A percentile compares a stretch with the other conserved stretches of the same genome.
These are phyloP conservation scores for Scomber japonicus DNA, from an alignment of 2,113 vertebrate species.

Conservation along the genomic window DNA sequence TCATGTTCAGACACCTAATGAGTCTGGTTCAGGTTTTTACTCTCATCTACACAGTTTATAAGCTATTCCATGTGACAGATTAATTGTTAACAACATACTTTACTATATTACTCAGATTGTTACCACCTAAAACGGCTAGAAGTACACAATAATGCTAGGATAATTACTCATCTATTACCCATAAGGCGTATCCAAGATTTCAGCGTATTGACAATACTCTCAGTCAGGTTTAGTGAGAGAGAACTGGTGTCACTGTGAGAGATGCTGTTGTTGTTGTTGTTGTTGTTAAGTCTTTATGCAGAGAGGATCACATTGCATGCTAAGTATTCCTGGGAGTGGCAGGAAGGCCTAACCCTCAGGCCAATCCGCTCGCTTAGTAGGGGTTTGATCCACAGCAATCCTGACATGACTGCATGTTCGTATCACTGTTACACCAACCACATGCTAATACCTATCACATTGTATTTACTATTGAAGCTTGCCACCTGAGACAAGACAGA, in stretches of 20 bases:
- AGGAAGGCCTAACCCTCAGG: constrained; percentile 17
- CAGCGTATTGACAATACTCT: background rate
- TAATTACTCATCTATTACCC: too few species aligned
- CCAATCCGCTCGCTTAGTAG: background rate
- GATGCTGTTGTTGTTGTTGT: constrained; percentile 12
- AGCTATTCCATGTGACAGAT: background rate
- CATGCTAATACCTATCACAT: constrained; percentile 32
- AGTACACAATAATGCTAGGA: background rate
- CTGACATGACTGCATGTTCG: constrained; percentile 23
- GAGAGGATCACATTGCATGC: constrained; percentile 24
- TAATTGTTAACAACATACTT: too few species aligned
- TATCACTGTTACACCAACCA: constrained; percentile 14
- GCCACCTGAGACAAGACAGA: background rate
- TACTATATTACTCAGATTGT: too few species aligned
- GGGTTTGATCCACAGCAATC: constrained; percentile 20
- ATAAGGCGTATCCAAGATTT: background rate
- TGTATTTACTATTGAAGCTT: background rate
- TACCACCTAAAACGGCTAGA: too few species aligned
- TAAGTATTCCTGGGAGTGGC: constrained; percentile 47
- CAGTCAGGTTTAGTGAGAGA: background rate
- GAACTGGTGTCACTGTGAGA: background rate
- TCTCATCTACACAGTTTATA: background rate
- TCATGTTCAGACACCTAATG: background rate
- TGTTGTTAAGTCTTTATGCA: constrained; percentile 26
- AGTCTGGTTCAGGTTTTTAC: background rate